Evolutionary conservation across 2,888 invertebrate genomes (phyloP), one percentile per base, ranked within the genome.

Genomic region (Ornithoptera priamus): DNA sequence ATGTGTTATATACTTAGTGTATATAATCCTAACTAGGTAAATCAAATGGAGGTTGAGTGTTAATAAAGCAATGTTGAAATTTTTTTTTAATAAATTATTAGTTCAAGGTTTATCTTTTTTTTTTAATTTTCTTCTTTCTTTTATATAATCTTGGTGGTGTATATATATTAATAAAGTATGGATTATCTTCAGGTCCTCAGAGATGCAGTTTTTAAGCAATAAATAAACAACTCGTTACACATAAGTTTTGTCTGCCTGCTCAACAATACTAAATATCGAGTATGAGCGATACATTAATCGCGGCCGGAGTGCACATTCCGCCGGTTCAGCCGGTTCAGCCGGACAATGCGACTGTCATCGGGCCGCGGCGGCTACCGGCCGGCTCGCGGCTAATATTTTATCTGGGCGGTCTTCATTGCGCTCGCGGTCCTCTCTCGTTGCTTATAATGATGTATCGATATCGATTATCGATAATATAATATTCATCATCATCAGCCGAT

Each of bases 371-470:
- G 88, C 91, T 90, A 89, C 90, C 83, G 89, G 83, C 80, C 80
- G 79, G 84, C 84, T 83, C 84, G 85, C 85, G 82, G 86, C 84
- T 87, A 87, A 89, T 92, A 91, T 89, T 90, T 91, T 89, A 90
- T 88, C 87, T 84, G 88, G 87, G 89, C 89, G 86, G 89, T 90
- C 91, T 91, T 91, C 90, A 92, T 91, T 90, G 89, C 89, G 75
- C 77, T 74, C 75, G 77, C 77, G 81, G 84, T 85, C 83, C 81
- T 78, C 82, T 78, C 82, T 78, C 74, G 84, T 77, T 79, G 73
- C 61, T n/a, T 81, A 82, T 73, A 77, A 85, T 72, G 74, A 50
- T 42, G 67, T 39, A 8, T 70, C 61, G 15, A 59, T 62, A 58
- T 57, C 65, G 15, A 6, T 53, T 73, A 78, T 81, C 80, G 82